Conservation (phyloP, 2,113 vertebrate species). For the Verasper variegatus region DNA sequence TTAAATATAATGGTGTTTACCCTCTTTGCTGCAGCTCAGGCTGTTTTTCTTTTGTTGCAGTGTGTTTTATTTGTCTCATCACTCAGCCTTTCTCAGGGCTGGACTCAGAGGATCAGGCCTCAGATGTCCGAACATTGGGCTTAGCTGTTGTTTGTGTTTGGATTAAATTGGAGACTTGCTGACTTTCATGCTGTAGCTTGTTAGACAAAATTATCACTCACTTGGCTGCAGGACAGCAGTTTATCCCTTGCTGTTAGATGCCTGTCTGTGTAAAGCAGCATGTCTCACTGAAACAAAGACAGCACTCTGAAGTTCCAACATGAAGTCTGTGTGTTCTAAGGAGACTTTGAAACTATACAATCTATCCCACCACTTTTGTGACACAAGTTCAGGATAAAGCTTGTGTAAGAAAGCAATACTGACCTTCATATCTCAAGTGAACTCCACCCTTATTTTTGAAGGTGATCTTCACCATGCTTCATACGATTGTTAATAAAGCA, state of each 20-base stretch:
- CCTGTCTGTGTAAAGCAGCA: neutral
- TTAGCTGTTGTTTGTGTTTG: conserved; percentile 16
- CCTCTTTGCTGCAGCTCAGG: neutral
- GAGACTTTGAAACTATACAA: neutral
- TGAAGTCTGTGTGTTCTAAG: neutral
- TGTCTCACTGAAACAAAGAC: conserved; percentile 4
- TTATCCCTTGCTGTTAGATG: conserved; percentile 6
- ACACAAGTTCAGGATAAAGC: neutral
- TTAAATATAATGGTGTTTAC: neutral
- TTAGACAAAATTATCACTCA: conserved; percentile 43
- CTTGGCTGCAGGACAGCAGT: conserved; percentile 20
- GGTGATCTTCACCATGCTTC: neutral
- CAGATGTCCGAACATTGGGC: conserved; percentile 10
- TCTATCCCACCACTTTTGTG: neutral
- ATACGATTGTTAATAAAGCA: neutral
- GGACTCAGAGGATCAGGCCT: neutral
- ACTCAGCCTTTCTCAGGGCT: neutral
- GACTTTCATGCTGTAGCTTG: conserved; percentile 34
- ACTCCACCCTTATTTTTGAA: neutral
- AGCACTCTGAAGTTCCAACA: neutral
- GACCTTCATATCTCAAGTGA: no score
- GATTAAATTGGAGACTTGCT: conserved; percentile 46
- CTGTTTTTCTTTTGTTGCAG: no score
- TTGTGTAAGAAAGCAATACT: no score
- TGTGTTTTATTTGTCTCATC: neutral